These are phyloP conservation scores for Lemur catta DNA, from an alignment of 2,797 vertebrate genomes.

Conservation along the genomic window DNA sequence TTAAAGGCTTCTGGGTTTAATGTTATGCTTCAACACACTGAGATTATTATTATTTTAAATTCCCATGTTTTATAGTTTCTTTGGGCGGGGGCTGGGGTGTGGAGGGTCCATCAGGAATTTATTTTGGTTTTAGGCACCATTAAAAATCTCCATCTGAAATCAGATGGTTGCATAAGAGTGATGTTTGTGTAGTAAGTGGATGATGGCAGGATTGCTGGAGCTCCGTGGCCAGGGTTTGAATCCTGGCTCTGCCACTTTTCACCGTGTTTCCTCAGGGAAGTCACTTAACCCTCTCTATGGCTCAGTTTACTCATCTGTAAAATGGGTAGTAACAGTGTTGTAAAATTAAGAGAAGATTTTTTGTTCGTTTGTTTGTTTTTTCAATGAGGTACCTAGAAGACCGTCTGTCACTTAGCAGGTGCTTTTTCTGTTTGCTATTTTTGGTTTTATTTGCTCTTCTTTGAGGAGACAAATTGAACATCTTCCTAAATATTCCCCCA, in stretches of 20 bases:
- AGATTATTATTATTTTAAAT: neutral
- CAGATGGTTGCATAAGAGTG: neutral
- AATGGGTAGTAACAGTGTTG: neutral
- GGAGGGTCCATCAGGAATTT: neutral
- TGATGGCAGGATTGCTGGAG: neutral
- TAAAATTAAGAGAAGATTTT: neutral
- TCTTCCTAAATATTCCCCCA: neutral
- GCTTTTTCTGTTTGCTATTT: neutral
- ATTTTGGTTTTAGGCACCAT: neutral
- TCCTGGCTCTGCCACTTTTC: neutral
- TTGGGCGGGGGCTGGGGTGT: rapidly evolving
- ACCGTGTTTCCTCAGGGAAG: neutral
- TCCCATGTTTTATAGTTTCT: neutral
- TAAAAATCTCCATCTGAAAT: neutral
- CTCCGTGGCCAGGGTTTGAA: neutral
- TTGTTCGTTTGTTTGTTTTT: neutral
- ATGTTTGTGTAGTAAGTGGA: neutral
- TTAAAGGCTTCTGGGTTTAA: constrained; percentile 1
- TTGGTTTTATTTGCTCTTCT: neutral
- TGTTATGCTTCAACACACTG: neutral
- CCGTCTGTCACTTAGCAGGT: neutral
- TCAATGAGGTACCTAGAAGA: neutral
- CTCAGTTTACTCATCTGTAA: neutral
- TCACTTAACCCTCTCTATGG: neutral
- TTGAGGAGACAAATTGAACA: neutral